Conservation (phyloP, 2,113 vertebrate genomes). For the Actenoides lindsayi region DNA sequence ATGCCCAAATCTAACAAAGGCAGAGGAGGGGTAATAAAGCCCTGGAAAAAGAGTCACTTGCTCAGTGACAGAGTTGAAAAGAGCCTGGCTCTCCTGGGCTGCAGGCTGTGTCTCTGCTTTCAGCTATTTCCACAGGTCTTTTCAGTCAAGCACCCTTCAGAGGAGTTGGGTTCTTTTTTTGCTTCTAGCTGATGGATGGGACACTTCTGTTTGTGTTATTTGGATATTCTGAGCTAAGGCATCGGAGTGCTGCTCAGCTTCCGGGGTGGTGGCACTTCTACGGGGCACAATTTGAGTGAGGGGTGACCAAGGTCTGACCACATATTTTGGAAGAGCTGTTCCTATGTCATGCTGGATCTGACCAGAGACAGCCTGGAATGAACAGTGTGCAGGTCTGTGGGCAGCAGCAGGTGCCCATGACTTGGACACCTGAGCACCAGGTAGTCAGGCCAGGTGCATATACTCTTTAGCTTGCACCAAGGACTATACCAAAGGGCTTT, state of each 20-base stretch:
- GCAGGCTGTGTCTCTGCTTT: background rate
- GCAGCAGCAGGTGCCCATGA: background rate
- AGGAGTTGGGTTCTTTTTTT: background rate
- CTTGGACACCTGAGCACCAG: background rate
- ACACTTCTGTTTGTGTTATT: rapidly evolving
- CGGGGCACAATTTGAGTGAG: background rate
- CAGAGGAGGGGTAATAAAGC: background rate
- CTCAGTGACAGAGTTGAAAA: background rate
- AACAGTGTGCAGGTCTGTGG: background rate
- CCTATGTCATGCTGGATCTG: background rate
- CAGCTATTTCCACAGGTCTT: background rate
- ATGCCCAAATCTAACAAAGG: background rate
- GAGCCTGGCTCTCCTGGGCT: background rate
- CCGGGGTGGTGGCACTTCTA: background rate
- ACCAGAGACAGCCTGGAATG: background rate
- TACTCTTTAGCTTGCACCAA: background rate
- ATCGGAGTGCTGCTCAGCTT: no score
- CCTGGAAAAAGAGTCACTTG: background rate
- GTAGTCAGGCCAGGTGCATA: rapidly evolving
- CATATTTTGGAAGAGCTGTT: background rate
- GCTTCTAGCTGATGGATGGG: background rate
- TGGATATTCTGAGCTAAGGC: background rate
- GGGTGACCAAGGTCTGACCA: no score
- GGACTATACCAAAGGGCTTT: background rate
- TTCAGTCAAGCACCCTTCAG: background rate